These are phyloP conservation scores for Hypsopygia costalis DNA, from an alignment of 2,888 invertebrate genomes.

Conservation along the genomic window DNA sequence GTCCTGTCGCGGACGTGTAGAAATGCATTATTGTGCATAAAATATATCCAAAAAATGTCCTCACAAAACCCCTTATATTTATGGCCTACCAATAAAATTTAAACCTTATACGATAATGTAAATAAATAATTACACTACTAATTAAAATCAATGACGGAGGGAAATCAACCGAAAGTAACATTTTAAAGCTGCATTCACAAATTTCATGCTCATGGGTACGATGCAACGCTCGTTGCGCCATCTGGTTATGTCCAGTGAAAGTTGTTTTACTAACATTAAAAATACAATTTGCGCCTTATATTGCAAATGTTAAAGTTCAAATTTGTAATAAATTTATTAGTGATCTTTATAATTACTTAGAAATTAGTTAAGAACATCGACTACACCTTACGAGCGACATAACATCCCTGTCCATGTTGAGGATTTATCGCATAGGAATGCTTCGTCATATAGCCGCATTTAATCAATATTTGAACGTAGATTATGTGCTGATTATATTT, in stretches of 20 bases:
- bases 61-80: constrained; percentile 47
- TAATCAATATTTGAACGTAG: too few relatives aligned
- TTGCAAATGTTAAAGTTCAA: background rate
- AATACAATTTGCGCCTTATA: background rate
- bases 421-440: too few relatives aligned
- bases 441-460: too few relatives aligned
- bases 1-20: constrained; percentile 44
- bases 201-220: constrained; percentile 22
- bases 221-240: constrained; percentile 9
- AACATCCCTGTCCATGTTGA: too few relatives aligned
- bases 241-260: constrained; percentile 9
- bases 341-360: background rate
- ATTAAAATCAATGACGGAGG: constrained; percentile 61
- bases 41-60: constrained; percentile 43
- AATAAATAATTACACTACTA: constrained; percentile 62
- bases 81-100: constrained; percentile 27
- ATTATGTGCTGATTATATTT: too few relatives aligned
- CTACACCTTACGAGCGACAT: too few relatives aligned
- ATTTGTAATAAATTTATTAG: background rate
- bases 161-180: constrained; percentile 39
- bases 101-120: constrained; percentile 34
- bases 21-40: constrained; percentile 69
- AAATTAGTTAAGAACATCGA: background rate
- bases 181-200: constrained; percentile 21
- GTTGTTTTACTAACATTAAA: background rate